phyloP scores from a whole-genome alignment of 2,113 vertebrate genomes.

The Crotalus viridis region DNA sequence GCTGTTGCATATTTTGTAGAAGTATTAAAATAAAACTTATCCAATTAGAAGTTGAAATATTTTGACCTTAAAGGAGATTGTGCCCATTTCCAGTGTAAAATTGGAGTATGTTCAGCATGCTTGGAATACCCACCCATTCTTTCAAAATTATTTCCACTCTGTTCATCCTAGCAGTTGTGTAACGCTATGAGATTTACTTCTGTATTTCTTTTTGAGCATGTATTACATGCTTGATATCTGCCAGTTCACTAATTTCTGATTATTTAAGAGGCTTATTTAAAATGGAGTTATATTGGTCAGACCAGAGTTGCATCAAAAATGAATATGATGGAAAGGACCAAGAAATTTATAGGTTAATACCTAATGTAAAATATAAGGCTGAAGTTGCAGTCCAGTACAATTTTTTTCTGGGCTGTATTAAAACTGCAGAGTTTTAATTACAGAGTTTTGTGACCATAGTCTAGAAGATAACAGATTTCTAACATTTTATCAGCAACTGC shows the following conservation, averaged over 20 bases:
- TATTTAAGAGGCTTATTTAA: not conserved
- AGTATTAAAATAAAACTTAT: not conserved
- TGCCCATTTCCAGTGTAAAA: not conserved
- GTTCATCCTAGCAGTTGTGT: not conserved
- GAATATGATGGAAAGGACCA: not conserved
- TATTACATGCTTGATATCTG: not conserved
- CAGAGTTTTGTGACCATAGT: too few species aligned
- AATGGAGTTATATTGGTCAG: too few species aligned
- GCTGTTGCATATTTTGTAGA: not conserved
- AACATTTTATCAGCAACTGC: not conserved
- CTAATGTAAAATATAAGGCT: not conserved
- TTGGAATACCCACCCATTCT: not conserved
- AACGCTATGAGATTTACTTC: not conserved
- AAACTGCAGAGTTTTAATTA: not conserved
- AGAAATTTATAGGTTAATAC: not conserved
- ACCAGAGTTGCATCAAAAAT: not conserved
- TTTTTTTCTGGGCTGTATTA: not conserved
- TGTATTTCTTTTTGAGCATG: not conserved
- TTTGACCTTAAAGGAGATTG: not conserved
- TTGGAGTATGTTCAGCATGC: not conserved
- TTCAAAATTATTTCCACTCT: not conserved
- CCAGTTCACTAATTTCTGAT: too few species aligned
- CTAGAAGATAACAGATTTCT: not conserved
- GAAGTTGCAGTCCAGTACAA: not conserved
- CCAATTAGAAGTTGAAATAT: not conserved